Evolutionary conservation across 2,797 vertebrate species (phyloP).

Genomic region (Anguilla obscura): DNA sequence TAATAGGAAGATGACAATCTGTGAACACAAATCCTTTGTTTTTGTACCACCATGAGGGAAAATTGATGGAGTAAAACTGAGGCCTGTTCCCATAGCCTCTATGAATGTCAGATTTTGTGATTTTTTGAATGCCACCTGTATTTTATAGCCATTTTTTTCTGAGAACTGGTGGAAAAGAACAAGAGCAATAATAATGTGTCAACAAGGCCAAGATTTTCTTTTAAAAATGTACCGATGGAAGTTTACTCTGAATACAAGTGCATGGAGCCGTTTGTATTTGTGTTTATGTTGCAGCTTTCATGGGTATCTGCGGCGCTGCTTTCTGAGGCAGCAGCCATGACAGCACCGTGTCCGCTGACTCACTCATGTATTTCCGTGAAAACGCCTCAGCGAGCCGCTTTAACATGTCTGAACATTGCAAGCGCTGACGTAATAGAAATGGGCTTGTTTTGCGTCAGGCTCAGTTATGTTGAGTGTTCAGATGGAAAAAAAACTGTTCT

Average conservation of each 20-base stretch:
- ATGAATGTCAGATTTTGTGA: background rate
- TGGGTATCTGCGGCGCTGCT: background rate
- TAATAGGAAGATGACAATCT: background rate
- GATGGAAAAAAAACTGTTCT: background rate
- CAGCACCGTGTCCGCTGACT: background rate
- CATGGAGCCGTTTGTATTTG: background rate
- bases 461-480: background rate
- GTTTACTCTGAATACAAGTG: background rate
- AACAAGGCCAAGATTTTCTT: too few relatives aligned
- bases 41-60: background rate
- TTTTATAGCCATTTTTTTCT: background rate
- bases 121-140: background rate
- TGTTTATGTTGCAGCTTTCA: background rate
- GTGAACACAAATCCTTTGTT: background rate
- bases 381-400: background rate
- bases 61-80: background rate
- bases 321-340: background rate
- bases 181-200: background rate
- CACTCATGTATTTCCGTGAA: background rate
- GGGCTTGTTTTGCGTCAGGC: background rate
- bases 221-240: background rate
- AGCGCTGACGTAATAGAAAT: background rate
- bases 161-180: too few relatives aligned
- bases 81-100: background rate
- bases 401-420: slow-evolving; percentile 1